Percentiles rank a stretch among this genome's conserved stretches.
phyloP scores from a whole-genome alignment of 2,888 invertebrate genomes.

The Stenoptilia bipunctidactyla region DNA sequence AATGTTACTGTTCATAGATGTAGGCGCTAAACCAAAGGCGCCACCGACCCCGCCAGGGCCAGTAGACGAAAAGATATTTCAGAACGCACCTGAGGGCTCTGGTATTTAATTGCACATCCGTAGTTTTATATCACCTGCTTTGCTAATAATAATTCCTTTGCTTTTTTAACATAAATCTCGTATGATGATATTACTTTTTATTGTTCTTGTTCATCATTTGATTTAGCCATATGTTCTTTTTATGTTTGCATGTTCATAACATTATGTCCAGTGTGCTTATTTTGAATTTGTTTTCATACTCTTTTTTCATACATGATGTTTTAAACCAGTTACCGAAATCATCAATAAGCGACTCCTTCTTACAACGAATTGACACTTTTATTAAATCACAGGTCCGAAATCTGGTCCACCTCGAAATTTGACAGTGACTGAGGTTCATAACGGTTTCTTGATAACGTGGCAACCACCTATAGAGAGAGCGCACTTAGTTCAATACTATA shows the following conservation, averaged over 20 bases:
- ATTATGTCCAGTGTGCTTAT: too few relatives aligned
- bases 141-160: conserved; percentile 13
- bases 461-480: conserved; percentile 85
- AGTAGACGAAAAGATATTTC: conserved; percentile 73
- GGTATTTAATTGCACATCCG: conserved; percentile 53
- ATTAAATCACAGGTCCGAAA: conserved; percentile 80
- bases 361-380: conserved; percentile 10
- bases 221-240: too few relatives aligned
- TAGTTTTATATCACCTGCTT: conserved; percentile 4
- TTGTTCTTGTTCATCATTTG: too few relatives aligned
- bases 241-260: too few relatives aligned
- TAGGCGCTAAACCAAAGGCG: conserved; percentile 68
- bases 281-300: too few relatives aligned
- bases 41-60: conserved; percentile 74
- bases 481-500: conserved; percentile 88
- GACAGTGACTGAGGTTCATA: conserved; percentile 89
- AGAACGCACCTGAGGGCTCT: conserved; percentile 77
- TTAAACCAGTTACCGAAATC: not conserved
- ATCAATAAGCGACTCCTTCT: conserved; percentile 10
- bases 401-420: conserved; percentile 93
- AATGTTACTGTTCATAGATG: conserved; percentile 69
- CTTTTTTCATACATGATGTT: too few relatives aligned
- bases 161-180: too few relatives aligned
- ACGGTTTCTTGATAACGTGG: conserved; percentile 93
- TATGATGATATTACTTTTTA: too few relatives aligned